Conservation (phyloP, 2,113 vertebrate genomes). For the Patagioenas fasciata region DNA sequence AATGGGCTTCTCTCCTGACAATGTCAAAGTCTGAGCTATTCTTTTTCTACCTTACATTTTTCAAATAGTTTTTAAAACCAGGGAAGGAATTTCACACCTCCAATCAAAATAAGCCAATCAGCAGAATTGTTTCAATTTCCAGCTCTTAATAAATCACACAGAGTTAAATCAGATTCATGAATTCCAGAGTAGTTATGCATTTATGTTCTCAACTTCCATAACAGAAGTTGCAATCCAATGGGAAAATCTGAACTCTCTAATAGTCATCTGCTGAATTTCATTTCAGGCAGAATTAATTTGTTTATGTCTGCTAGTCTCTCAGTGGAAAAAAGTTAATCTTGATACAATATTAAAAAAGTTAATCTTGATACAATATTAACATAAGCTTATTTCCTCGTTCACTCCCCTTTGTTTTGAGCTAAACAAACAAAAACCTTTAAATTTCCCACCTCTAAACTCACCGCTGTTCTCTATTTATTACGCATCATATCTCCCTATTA, state of each 20-base stretch:
- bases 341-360: background rate
- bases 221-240: background rate
- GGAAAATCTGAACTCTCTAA: conserved; percentile 26
- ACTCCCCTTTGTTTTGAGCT: background rate
- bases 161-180: conserved; percentile 8
- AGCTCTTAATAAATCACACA: conserved; percentile 41
- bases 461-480: background rate
- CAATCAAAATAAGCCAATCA: conserved; percentile 33
- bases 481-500: background rate
- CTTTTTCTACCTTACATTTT: conserved; percentile 7
- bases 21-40: background rate
- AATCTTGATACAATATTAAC: background rate
- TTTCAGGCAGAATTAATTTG: background rate
- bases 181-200: conserved; percentile 15
- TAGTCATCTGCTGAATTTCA: conserved; percentile 29
- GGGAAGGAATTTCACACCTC: conserved; percentile 14
- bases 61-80: conserved; percentile 6
- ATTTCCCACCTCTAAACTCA: background rate
- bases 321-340: background rate
- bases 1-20: background rate
- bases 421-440: background rate
- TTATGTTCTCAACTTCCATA: conserved; percentile 27
- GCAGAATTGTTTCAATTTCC: conserved; percentile 46
- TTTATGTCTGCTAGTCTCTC: background rate
- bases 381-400: background rate